Evolutionary conservation across 2,797 vertebrate genomes (phyloP), one percentile per base, ranked within the genome.

Genomic region (Tauraco hartlaubi): DNA sequence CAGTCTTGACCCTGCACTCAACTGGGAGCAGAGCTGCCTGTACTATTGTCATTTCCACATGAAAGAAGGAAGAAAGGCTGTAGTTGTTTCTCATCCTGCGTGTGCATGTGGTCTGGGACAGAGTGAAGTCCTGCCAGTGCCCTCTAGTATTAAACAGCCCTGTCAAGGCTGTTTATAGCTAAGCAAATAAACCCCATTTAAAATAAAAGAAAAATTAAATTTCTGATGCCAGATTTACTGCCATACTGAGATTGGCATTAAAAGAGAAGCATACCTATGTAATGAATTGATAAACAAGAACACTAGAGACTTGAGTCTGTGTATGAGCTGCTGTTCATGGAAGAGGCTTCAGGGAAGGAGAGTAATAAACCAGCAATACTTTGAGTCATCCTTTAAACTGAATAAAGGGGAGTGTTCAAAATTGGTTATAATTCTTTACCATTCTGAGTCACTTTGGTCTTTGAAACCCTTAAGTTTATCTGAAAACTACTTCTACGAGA

Each of bases 31-130:
- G 61, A 77, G 48, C 52, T 93, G 43, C n/a, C 28, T 37, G 13
- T 44, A 2, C 35, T 52, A 9, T 20, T 52, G 33, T 26, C 35
- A 5, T 78, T 7, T 48, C 43, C 21, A 17, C 0, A 4, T 13
- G 58, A n/a, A 55, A 61, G 39, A 55, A 74, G 31, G 13, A 62
- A 51, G 48, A 75, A 18, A 29, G 54, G 20, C 51, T 52, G 25
- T 19, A 23, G 63, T 3, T 17, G 1, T 9, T 87, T 39, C 33
- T 84, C 15, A 19, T 52, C 48, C 67, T 55, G 26, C 8, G 15
- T 5, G 18, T 28, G 9, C 15, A 2, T 6, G 10, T 48, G 63
- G 11, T 49, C 22, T 12, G 20, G 58, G 49, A 15, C 2, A 39
- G 37, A 46, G 7, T 39, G 59, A 64, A 28, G 44, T 90, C 48